These are phyloP conservation scores for Trachymyrmex septentrionalis DNA, from an alignment of 1,140 invertebrate genomes.

Conservation along the genomic window DNA sequence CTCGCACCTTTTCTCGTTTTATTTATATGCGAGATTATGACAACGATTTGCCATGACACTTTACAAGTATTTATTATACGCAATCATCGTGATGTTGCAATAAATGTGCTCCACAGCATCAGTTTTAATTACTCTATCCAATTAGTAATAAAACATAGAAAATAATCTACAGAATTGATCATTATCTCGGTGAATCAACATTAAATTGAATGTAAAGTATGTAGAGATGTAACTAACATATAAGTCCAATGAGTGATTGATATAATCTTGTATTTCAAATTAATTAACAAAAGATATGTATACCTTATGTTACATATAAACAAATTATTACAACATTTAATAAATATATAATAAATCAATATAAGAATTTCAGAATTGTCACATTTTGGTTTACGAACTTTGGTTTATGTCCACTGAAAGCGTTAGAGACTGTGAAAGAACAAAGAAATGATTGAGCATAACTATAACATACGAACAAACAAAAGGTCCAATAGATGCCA, in stretches of 20 bases:
- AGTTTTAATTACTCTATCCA: constrained; percentile 15
- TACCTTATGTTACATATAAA: background rate
- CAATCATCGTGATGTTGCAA: background rate
- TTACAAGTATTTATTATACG: constrained; percentile 28
- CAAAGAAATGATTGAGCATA: constrained; percentile 56
- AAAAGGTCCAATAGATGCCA: constrained; percentile 13
- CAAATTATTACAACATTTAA: background rate
- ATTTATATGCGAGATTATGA: constrained; percentile 20
- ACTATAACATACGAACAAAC: constrained; percentile 48
- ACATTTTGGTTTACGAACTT: background rate
- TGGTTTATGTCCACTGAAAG: constrained; percentile 25
- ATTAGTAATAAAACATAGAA: constrained; percentile 24
- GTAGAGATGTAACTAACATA: constrained; percentile 14
- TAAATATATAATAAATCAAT: background rate
- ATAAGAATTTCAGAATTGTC: background rate
- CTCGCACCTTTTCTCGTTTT: constrained; percentile 16
- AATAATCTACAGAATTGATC: constrained; percentile 13
- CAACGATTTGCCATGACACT: constrained; percentile 14
- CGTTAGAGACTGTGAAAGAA: constrained; percentile 23
- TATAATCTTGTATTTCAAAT: background rate
- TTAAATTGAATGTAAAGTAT: constrained; percentile 15
- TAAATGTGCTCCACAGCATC: background rate
- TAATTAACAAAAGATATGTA: background rate
- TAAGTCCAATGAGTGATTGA: background rate
- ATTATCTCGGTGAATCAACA: background rate